Conservation (phyloP, 2,888 invertebrate genomes). For the Acanthosepion lycidas region DNA sequence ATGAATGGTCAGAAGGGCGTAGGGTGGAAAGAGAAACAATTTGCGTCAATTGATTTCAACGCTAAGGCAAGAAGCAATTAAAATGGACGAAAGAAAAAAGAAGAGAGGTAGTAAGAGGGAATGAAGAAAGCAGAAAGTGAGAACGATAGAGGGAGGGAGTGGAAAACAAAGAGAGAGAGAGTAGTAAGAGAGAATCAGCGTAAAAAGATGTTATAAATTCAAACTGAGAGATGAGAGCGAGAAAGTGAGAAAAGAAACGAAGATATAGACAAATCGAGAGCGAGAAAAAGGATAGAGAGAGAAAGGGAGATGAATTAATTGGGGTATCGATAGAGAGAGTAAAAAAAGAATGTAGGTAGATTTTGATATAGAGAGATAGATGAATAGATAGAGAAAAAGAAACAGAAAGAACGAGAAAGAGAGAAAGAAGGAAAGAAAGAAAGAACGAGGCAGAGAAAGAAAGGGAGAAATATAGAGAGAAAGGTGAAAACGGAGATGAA, state of each 20-base stretch:
- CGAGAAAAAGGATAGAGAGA: conserved; percentile 43
- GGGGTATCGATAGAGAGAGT: not conserved
- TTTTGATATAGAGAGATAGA: not conserved
- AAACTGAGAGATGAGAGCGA: not conserved
- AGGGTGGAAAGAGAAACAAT: not conserved
- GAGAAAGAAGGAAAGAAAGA: not conserved
- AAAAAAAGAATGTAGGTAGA: no score
- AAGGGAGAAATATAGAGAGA: not conserved
- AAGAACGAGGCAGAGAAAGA: not conserved
- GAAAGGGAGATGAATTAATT: not conserved
- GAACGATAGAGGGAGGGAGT: not conserved
- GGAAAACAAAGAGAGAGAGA: not conserved
- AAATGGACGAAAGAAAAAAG: conserved; percentile 34
- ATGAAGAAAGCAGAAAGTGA: not conserved
- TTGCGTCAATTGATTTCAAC: conserved; percentile 33
- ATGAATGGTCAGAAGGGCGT: not conserved
- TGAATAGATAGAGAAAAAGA: not conserved
- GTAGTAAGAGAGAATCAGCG: conserved; percentile 41
- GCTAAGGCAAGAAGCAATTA: not conserved
- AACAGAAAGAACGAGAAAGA: not conserved
- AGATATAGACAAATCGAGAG: conserved; percentile 43
- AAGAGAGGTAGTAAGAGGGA: not conserved
- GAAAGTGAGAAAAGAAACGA: conserved; percentile 23
- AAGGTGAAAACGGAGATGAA: not conserved
- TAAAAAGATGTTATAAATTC: not conserved